Evolutionary conservation across 2,888 invertebrate species (phyloP).

Genomic region (Tiphia femorata): DNA sequence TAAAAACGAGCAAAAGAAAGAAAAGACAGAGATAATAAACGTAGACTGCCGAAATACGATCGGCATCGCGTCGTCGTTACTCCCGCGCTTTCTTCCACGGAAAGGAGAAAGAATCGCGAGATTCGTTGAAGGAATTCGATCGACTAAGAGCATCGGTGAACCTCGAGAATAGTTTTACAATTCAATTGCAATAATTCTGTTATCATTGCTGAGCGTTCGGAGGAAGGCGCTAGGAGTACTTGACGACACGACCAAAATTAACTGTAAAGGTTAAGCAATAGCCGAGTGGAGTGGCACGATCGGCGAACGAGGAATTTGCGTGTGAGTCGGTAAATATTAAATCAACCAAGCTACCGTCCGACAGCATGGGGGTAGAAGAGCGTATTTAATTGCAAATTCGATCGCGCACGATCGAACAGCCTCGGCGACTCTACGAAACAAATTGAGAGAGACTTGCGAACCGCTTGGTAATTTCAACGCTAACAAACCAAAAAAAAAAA

Average conservation of each 20-base stretch:
- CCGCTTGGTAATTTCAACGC: constrained; percentile 53
- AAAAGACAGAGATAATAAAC: too few relatives aligned
- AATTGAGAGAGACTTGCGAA: constrained; percentile 32
- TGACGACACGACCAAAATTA: neutral
- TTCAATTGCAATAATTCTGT: constrained; percentile 27
- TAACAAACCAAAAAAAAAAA: constrained; percentile 23
- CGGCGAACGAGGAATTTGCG: neutral
- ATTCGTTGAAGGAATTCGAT: too few relatives aligned
- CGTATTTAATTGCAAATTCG: constrained; percentile 7
- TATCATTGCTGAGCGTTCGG: constrained; percentile 18
- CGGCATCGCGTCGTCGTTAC: too few relatives aligned
- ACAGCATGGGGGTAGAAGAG: too few relatives aligned
- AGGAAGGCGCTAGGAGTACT: constrained; percentile 12
- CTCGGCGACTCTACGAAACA: too few relatives aligned
- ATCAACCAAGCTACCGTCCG: neutral
- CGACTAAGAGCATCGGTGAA: too few relatives aligned
- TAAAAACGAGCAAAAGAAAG: too few relatives aligned
- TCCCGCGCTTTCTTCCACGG: too few relatives aligned
- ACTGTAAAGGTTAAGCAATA: neutral
- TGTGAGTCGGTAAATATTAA: neutral
- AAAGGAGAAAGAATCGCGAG: too few relatives aligned
- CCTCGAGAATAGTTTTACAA: too few relatives aligned
- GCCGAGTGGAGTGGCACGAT: neutral
- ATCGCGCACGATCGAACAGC: constrained; percentile 17
- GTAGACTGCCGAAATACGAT: too few relatives aligned